Evolutionary conservation across 2,797 vertebrate genomes (phyloP).

Genomic region (Forpus xanthops): DNA sequence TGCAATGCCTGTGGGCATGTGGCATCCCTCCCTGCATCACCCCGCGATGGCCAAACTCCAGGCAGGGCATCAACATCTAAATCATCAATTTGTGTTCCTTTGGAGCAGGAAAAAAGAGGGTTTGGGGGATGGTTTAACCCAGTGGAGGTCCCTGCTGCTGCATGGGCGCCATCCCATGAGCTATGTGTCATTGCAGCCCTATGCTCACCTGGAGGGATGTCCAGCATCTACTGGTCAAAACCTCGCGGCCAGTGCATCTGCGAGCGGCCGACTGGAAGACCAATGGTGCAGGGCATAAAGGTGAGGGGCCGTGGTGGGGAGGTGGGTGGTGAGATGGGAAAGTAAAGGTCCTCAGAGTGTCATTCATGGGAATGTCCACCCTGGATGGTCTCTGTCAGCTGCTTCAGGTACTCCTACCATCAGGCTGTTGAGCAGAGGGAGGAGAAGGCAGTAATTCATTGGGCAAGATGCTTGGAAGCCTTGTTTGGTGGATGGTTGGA

Average conservation of each 20-base stretch:
- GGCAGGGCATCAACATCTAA: not conserved
- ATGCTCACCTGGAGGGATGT: constrained; percentile 81
- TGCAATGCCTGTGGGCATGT: not conserved
- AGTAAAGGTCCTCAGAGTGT: not conserved
- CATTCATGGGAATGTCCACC: accelerated
- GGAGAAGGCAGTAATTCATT: not conserved
- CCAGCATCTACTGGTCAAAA: constrained; percentile 82
- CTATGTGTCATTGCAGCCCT: constrained; percentile 55
- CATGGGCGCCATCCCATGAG: not conserved
- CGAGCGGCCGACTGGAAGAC: constrained; percentile 79
- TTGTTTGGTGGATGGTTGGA: not conserved
- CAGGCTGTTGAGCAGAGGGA: not conserved
- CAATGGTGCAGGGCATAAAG: constrained; percentile 78
- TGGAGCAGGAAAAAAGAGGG: not conserved
- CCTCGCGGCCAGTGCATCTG: constrained; percentile 77
- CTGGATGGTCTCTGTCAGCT: not conserved
- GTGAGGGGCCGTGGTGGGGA: constrained; percentile 21
- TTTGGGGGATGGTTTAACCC: not conserved
- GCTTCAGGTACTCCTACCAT: not conserved
- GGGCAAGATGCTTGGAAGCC: not conserved
- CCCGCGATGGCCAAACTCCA: not conserved
- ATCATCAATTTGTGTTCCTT: not conserved
- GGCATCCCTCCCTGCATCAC: not conserved
- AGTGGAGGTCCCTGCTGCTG: not conserved
- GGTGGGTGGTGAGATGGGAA: not conserved